Percentiles rank a stretch among this genome's conserved stretches.
Evolutionary conservation across 2,888 invertebrate genomes (phyloP).

Genomic region (Hermaeophaga mercurialis): DNA sequence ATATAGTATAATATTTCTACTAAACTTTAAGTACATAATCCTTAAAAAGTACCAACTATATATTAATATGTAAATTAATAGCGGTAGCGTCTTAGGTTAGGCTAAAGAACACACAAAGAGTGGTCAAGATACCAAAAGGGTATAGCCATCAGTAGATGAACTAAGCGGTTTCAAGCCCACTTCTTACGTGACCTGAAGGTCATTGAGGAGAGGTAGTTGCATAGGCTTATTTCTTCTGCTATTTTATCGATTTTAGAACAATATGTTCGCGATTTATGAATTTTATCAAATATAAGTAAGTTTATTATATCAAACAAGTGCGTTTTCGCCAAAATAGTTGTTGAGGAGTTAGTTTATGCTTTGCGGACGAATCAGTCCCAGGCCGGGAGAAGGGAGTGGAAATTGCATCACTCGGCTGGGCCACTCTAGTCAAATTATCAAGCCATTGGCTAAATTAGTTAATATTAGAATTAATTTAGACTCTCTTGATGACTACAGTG

Average conservation of each 20-base stretch:
- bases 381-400: conserved; percentile 46
- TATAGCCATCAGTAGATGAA: conserved; percentile 36
- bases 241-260: conserved; percentile 57
- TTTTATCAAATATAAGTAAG: conserved; percentile 56
- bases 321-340: conserved; percentile 57
- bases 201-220: conserved; percentile 20
- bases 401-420: conserved; percentile 49
- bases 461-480: conserved; percentile 56
- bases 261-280: conserved; percentile 55
- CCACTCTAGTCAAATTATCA: conserved; percentile 61
- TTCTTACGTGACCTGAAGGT: conserved; percentile 15
- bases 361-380: conserved; percentile 48
- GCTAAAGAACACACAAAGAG: conserved; percentile 39
- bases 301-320: conserved; percentile 54
- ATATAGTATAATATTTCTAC: conserved; percentile 56
- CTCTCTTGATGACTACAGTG: conserved; percentile 22
- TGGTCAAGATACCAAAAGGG: conserved; percentile 44
- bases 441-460: conserved; percentile 56
- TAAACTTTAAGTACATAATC: conserved; percentile 57
- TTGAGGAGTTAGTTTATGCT: conserved; percentile 58
- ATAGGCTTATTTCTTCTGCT: conserved; percentile 28
- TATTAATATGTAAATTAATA: conserved; percentile 59
- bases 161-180: conserved; percentile 20
- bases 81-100: conserved; percentile 49
- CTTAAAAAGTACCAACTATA: conserved; percentile 70